Evolutionary conservation across 2,113 vertebrate species (phyloP).

Genomic region (Grammomys surdaster): DNA sequence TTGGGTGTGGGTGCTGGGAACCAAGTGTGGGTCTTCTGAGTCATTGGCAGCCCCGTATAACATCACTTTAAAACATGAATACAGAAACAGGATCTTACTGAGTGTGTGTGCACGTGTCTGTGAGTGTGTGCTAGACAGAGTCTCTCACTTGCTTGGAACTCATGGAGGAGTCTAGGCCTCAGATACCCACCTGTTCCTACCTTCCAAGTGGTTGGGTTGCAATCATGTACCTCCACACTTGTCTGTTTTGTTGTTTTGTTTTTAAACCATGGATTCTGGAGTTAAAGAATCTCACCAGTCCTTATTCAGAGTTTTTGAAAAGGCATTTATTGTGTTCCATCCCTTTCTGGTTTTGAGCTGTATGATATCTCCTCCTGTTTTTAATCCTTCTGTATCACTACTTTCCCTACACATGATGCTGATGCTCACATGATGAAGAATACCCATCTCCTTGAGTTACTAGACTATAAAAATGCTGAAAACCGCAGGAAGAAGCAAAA

Average conservation of each 20-base stretch:
- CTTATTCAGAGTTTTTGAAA: background rate
- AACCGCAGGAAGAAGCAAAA: background rate
- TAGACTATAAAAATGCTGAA: background rate
- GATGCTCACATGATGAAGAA: background rate
- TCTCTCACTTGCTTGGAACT: background rate
- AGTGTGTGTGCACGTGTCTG: background rate
- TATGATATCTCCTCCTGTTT: background rate
- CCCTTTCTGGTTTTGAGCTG: background rate
- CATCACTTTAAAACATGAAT: background rate
- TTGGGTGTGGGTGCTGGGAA: background rate
- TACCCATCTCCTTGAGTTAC: background rate
- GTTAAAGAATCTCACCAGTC: no score
- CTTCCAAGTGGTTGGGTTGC: background rate
- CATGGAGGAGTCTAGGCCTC: background rate
- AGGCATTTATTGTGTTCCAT: background rate
- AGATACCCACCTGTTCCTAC: background rate
- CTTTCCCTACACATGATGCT: background rate
- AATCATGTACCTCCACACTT: background rate
- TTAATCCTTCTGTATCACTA: background rate
- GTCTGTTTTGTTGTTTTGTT: background rate
- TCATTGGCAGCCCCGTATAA: background rate
- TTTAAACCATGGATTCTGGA: background rate
- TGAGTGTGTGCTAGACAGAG: background rate
- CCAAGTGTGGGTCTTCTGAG: background rate
- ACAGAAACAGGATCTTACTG: background rate